Percentiles rank a stretch among this genome's conserved stretches.
Conservation (phyloP, 2,888 invertebrate species). For the Melinopterus prodromus region DNA sequence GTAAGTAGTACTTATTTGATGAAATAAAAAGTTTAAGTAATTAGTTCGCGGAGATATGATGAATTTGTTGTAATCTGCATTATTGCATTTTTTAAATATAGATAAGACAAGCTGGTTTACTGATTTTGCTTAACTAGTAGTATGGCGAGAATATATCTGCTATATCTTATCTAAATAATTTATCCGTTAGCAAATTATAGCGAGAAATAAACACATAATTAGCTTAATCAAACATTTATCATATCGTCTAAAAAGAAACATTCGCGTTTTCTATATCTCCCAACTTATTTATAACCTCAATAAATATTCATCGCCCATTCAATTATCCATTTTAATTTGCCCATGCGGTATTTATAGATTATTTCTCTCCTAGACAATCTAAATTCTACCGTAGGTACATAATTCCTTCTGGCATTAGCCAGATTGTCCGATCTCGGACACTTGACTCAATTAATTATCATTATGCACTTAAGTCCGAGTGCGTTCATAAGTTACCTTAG, state of each 20-base stretch:
- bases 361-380: constrained; percentile 4
- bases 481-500: not conserved
- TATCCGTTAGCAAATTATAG: not conserved
- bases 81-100: not conserved
- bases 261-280: not conserved
- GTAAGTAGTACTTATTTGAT: too few relatives aligned
- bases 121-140: not conserved
- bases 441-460: not conserved
- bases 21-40: too few relatives aligned
- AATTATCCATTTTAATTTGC: not conserved
- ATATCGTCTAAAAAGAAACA: not conserved
- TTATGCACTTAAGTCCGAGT: not conserved
- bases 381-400: not conserved
- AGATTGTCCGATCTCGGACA: not conserved
- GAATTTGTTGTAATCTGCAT: too few relatives aligned
- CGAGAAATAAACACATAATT: not conserved
- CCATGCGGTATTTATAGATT: constrained; percentile 4
- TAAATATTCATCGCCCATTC: not conserved
- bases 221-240: not conserved
- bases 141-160: not conserved
- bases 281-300: constrained; percentile 4
- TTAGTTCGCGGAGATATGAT: too few relatives aligned
- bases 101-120: not conserved
- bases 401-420: not conserved
- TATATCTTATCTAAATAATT: not conserved